Conservation (phyloP, 1,140 invertebrate genomes). For the Hyposmocoma kahamanoa region DNA sequence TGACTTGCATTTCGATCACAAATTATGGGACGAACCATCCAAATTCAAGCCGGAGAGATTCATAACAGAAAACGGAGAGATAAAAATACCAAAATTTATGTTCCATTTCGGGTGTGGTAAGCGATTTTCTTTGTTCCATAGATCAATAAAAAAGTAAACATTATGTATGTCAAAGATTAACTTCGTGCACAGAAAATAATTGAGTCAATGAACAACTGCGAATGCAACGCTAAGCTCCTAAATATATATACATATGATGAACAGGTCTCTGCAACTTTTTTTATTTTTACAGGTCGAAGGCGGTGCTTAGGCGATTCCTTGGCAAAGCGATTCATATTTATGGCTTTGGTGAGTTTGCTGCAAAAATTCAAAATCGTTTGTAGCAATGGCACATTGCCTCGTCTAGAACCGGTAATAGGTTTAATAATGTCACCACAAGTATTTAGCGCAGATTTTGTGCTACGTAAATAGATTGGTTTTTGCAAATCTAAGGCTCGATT, state of each 20-base stretch:
- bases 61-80: conserved; percentile 57
- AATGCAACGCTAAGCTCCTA: too few species aligned
- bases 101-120: conserved; percentile 82
- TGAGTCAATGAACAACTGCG: too few species aligned
- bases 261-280: too few species aligned
- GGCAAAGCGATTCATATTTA: conserved; percentile 82
- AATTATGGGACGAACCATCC: conserved; percentile 79
- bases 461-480: conserved; percentile 8
- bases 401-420: conserved; percentile 42
- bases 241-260: too few species aligned
- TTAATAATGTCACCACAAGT: conserved; percentile 45
- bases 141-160: too few species aligned
- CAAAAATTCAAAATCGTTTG: conserved; percentile 73
- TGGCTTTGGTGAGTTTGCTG: conserved; percentile 81
- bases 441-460: conserved; percentile 44
- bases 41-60: conserved; percentile 82
- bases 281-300: conserved; percentile 77
- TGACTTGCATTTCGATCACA: conserved; percentile 77
- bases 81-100: conserved; percentile 73
- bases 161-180: too few species aligned
- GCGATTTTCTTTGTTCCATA: too few species aligned
- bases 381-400: conserved; percentile 44
- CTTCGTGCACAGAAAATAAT: too few species aligned
- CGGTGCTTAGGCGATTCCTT: conserved; percentile 85
- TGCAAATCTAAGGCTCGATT: neutral